Percentiles rank a stretch among this genome's conserved stretches.
phyloP scores from a whole-genome alignment of 2,797 vertebrate genomes.

The Chelonia mydas region DNA sequence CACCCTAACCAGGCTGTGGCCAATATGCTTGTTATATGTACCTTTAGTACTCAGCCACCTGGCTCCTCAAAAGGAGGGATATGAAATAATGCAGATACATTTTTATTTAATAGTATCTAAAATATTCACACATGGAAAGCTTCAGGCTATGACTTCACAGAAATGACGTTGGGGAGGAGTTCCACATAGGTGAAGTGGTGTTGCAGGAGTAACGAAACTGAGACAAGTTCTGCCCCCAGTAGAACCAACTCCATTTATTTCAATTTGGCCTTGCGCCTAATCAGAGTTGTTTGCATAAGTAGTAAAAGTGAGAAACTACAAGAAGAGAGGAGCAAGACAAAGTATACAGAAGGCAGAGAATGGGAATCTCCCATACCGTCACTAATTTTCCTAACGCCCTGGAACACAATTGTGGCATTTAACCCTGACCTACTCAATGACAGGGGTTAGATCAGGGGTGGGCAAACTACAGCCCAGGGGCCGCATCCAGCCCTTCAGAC shows the following conservation, averaged over 20 bases:
- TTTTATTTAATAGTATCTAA: not conserved
- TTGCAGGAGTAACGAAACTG: not conserved
- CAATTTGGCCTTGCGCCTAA: not conserved
- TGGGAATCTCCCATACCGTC: not conserved
- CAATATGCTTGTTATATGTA: not conserved
- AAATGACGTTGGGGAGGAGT: not conserved
- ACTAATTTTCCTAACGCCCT: not conserved
- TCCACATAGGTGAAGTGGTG: accelerated
- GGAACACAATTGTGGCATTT: not conserved
- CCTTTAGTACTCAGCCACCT: not conserved
- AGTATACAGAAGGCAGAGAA: not conserved
- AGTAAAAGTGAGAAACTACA: not conserved
- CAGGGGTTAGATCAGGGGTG: not conserved
- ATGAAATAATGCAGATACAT: not conserved
- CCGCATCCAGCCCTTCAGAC: too few relatives aligned
- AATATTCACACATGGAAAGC: not conserved
- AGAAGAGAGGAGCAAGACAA: not conserved
- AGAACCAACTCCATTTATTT: not conserved
- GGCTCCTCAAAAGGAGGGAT: not conserved
- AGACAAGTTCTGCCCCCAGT: not conserved
- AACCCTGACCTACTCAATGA: not conserved
- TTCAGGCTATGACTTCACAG: not conserved
- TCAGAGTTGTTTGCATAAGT: not conserved
- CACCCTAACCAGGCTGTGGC: too few relatives aligned
- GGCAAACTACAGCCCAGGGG: too few relatives aligned